Conservation (phyloP, 2,113 vertebrate species). For the Trichechus manatus region DNA sequence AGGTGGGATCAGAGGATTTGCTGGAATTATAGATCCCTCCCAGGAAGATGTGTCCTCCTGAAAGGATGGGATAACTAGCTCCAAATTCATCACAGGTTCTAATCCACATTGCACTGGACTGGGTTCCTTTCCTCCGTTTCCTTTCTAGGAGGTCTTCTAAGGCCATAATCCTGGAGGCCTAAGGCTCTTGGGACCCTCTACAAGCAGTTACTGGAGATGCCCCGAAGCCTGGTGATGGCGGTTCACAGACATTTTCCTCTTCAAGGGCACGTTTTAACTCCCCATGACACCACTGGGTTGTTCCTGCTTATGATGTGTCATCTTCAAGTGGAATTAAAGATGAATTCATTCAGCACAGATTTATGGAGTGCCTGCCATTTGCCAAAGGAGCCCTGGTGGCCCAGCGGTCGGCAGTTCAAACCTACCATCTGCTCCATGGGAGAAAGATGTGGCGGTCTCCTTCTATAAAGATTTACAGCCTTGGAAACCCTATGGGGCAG, state of each 20-base stretch:
- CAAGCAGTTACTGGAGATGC: rapidly evolving
- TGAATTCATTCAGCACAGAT: not conserved
- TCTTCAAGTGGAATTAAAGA: rapidly evolving
- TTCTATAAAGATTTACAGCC: too few species aligned
- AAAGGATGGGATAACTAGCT: rapidly evolving
- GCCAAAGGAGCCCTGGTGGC: too few species aligned
- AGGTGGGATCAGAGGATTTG: not conserved
- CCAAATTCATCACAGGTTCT: not conserved
- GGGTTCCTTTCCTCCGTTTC: not conserved
- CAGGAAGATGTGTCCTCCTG: rapidly evolving
- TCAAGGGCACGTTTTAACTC: rapidly evolving
- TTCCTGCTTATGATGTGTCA: not conserved
- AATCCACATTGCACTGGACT: not conserved
- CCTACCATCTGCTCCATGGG: not conserved
- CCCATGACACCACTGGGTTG: rapidly evolving
- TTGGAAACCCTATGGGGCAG: too few species aligned
- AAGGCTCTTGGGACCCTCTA: rapidly evolving
- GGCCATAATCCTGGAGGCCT: not conserved
- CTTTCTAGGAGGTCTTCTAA: not conserved
- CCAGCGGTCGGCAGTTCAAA: too few species aligned
- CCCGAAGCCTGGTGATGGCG: not conserved
- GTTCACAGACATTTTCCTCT: not conserved
- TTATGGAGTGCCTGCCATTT: not conserved
- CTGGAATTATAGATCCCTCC: not conserved
- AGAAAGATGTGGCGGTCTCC: not conserved